Base-by-base conservation (phyloP, 2,888 invertebrate genomes). In the Acronicta aceris region DNA sequence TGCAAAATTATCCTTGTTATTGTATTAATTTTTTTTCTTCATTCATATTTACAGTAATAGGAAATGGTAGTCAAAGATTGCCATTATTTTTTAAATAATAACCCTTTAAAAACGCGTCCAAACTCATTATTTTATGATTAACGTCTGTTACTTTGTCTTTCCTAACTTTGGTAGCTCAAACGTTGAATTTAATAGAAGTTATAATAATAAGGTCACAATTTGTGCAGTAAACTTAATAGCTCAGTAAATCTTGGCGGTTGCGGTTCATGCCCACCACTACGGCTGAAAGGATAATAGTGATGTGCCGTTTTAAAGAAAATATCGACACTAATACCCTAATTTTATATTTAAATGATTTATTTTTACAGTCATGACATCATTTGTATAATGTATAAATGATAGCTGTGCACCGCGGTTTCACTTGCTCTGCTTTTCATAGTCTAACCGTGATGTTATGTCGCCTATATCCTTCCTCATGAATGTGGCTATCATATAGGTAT, bases 221-320 rank as follows among this genome's bases (percentile, higher is more conserved):
- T 88, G 85, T 85, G 86, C 86, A 84, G 83, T 81, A 80, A 85
- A 82, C 79, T 84, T 90, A 90, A 90, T 89, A 89, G 89, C 86
- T 81, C 86, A 82, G 87, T 90, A 90, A 90, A 90, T 90, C 90
- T 90, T 81, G 78, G 77, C 64, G 79, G 89, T 88, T 81, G 78
- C 85, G 89, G 83, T 84, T 81, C 74, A 78, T 82, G 87, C 79
- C 56, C 85, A 76, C 73, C 62, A 78, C 87, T 83, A 82, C 81
- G 80, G 76, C 71, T 78, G 71, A 79, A 82, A 81, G 81, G 79
- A 74, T 74, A 67, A 36, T 84, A 84, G 84, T 75, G 83, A 76
- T 77, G 85, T 51, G 61, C 46, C 25, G 5, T 2, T 1, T 3
- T 2, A 16, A 33, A 42, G 47, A 55, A 59, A 51, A 5, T 47